These are phyloP conservation scores for Ormyrus labotus DNA, from an alignment of 2,888 invertebrate species.

Conservation along the genomic window DNA sequence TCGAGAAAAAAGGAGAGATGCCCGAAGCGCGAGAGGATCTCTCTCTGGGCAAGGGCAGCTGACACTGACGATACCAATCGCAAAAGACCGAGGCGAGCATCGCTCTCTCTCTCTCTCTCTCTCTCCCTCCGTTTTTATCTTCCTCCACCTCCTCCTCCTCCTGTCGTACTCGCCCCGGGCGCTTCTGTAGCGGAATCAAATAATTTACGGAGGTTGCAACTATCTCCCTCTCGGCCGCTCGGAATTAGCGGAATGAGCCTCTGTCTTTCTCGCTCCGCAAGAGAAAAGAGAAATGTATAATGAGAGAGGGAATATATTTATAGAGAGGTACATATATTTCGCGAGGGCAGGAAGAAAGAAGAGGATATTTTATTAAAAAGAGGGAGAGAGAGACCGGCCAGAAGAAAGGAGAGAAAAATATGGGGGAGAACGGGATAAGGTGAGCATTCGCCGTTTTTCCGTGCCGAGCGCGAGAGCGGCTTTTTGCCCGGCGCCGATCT, in stretches of 20 bases:
- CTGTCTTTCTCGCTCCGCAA: neutral
- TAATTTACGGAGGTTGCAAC: constrained; percentile 55
- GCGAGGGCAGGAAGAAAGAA: constrained; percentile 6
- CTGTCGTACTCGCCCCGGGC: constrained; percentile 55
- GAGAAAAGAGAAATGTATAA: neutral
- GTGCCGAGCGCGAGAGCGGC: too few species aligned
- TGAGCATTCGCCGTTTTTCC: neutral
- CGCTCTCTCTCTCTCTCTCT: neutral
- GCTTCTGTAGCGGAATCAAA: constrained; percentile 57
- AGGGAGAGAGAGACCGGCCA: constrained; percentile 7
- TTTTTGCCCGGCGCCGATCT: too few species aligned
- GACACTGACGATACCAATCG: constrained; percentile 59
- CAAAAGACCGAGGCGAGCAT: constrained; percentile 41
- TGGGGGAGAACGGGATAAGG: neutral
- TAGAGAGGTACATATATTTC: constrained; percentile 34
- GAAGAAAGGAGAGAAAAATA: neutral
- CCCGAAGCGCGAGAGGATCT: constrained; percentile 52
- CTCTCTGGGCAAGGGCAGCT: constrained; percentile 45
- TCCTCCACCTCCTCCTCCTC: constrained; percentile 36
- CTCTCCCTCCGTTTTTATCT: constrained; percentile 17
- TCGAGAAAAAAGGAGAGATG: constrained; percentile 41
- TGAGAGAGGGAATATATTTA: constrained; percentile 28
- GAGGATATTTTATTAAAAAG: constrained; percentile 32
- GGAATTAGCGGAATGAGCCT: constrained; percentile 52
- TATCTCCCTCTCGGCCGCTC: neutral